These are phyloP conservation scores for Clinocottus analis DNA, from an alignment of 2,113 vertebrate genomes.

Conservation along the genomic window DNA sequence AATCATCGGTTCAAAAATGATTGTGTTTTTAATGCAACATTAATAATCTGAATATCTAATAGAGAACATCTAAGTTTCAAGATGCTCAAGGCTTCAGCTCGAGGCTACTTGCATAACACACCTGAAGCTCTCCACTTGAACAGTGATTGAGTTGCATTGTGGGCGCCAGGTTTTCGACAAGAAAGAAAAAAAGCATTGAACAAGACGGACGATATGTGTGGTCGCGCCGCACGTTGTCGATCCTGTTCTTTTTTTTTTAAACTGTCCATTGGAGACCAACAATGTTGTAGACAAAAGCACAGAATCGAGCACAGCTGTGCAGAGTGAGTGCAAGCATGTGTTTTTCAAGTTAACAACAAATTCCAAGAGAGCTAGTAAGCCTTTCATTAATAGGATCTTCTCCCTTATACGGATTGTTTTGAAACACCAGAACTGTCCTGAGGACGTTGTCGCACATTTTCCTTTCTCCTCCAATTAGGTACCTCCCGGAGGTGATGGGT, in stretches of 20 bases:
- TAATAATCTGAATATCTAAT: no score
- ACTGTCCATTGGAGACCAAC: no score
- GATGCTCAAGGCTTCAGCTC: background rate
- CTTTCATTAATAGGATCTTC: background rate
- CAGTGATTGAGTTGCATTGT: background rate
- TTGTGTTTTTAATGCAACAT: no score
- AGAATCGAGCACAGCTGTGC: background rate
- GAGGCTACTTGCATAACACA: background rate
- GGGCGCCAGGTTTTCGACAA: no score
- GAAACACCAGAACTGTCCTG: background rate
- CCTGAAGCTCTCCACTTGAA: background rate
- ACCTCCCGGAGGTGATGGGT: slow-evolving; percentile 95
- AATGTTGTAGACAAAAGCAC: no score
- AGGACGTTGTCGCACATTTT: background rate
- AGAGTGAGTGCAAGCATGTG: background rate
- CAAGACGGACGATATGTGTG: background rate
- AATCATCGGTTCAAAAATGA: no score
- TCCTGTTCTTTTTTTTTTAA: background rate
- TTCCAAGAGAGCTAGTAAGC: background rate
- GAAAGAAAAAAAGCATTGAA: no score
- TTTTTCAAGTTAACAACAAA: slow-evolving; percentile 1
- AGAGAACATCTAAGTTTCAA: background rate
- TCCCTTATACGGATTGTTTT: background rate
- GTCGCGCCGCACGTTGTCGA: no score
- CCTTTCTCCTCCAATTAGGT: slow-evolving; percentile 78